Evolutionary conservation across 2,797 vertebrate genomes (phyloP).

Genomic region (Enteromius anoplus): DNA sequence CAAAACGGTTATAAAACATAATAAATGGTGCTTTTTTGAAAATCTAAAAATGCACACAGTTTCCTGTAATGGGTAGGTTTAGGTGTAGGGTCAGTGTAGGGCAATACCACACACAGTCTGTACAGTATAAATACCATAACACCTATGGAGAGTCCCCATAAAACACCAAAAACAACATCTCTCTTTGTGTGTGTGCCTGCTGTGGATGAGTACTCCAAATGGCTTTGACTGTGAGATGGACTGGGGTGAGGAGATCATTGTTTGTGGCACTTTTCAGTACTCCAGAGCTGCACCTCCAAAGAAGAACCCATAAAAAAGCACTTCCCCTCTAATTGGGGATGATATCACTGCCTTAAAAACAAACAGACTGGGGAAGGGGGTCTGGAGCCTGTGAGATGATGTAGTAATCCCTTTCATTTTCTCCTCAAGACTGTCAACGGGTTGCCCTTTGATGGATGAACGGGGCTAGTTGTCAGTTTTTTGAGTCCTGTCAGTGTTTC

Average conservation of each 20-base stretch:
- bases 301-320: conserved; percentile 73
- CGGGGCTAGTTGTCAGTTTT: conserved; percentile 49
- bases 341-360: conserved; percentile 72
- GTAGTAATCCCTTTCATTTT: conserved; percentile 48
- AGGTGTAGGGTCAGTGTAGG: no score
- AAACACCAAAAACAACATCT: background rate
- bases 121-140: no score
- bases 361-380: conserved; percentile 62
- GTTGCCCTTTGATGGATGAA: conserved; percentile 52
- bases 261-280: conserved; percentile 43
- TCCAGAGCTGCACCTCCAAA: conserved; percentile 43
- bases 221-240: conserved; percentile 22
- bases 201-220: conserved; percentile 63
- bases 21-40: no score
- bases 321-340: conserved; percentile 76
- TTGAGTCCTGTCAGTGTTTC: background rate
- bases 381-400: conserved; percentile 50
- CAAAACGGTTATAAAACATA: no score
- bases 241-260: background rate
- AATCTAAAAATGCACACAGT: no score
- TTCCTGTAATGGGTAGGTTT: no score
- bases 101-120: no score
- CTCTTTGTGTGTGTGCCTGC: background rate
- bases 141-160: no score
- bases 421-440: background rate